Base-by-base conservation (phyloP, 1,140 invertebrate species). In the Ceratosolen solmsi region DNA sequence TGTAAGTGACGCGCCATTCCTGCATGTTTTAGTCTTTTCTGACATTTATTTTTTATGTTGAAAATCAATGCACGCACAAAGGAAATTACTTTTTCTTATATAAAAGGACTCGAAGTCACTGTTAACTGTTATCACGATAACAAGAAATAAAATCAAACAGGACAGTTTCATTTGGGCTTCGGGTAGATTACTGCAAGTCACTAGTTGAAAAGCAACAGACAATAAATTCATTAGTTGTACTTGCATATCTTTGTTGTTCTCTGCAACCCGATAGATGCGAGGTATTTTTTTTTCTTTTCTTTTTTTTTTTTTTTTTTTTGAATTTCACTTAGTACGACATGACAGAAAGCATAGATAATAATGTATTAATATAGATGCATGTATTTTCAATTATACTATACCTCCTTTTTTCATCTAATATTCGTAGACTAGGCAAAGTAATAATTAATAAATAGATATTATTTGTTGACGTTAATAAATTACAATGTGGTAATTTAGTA, bases 111-210 rank as follows among this genome's bases (percentile, higher is more conserved):
- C 11, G 49, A 54, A 75, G 56, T 82, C 36, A 82, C 73, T 27
- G 3, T 76, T 33, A 27, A 65, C 22, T 17, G 51, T 58, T 25
- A 58, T 9, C 60, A 76, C 17, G n/a, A 74, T 1, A 13, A 54
- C 30, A 36, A 82, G 22, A 27, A 82, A 70, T 4, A 76, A 41
- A 56, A 70, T 58, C 22, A 58, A 33, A 33, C 3, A 46, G 9
- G 65, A 20, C n/a, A 76, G 15, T 56, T 70, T 82, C 80, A 82
- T 82, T 71, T 41, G 33, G n/a, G 20, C 20, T 49, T 56, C 33
- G 2, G 15, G 36, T 46, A 30, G n/a, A 46, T 65, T 56, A 46
- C 68, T 36, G 2, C 27, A 70, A 71, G 27, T n/a, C 11, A 46
- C 20, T 46, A 27, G 30, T 65, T 79, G 68, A 72, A 79, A 78